phyloP scores from a whole-genome alignment of 1,140 invertebrate species.

The Drosophila micromelanica region DNA sequence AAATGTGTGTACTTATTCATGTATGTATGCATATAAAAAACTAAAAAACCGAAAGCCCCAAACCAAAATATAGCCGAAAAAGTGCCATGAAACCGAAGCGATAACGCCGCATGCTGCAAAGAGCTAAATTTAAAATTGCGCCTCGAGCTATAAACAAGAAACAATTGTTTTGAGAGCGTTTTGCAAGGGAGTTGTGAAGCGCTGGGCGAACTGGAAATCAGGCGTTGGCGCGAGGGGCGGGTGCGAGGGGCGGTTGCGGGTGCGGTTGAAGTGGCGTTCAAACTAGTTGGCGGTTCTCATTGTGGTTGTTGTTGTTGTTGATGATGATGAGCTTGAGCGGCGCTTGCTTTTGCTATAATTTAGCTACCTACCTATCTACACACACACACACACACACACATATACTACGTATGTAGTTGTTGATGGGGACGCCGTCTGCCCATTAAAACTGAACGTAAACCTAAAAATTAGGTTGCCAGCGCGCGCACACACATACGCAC shows the following conservation, averaged over 20 bases:
- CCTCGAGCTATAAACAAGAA: conserved; percentile 68
- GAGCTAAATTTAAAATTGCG: conserved; percentile 72
- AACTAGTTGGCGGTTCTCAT: conserved; percentile 44
- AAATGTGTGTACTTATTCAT: not conserved
- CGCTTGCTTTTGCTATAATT: conserved; percentile 35
- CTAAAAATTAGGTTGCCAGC: conserved; percentile 71
- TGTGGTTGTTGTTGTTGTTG: conserved; percentile 33
- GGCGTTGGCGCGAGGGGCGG: not conserved
- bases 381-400: conserved; percentile 2
- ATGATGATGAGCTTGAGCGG: conserved; percentile 41
- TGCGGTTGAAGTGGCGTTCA: conserved; percentile 20
- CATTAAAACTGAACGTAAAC: conserved; percentile 73
- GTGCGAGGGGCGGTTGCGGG: not conserved
- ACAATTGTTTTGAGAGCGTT: conserved; percentile 68
- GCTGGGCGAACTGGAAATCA: not conserved
- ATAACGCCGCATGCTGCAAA: conserved; percentile 39
- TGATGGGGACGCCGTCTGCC: conserved; percentile 24
- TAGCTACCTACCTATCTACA: conserved; percentile 17
- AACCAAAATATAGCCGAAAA: conserved; percentile 20
- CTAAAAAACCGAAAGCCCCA: conserved; percentile 14
- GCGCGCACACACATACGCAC: conserved; percentile 29
- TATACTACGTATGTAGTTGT: conserved; percentile 7
- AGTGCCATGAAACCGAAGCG: conserved; percentile 34
- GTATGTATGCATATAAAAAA: not conserved
- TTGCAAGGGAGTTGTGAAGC: conserved; percentile 34